Percentiles rank a stretch among this genome's conserved stretches.
phyloP scores from a whole-genome alignment of 1,140 invertebrate genomes.

The Lutraria rhynchaena region DNA sequence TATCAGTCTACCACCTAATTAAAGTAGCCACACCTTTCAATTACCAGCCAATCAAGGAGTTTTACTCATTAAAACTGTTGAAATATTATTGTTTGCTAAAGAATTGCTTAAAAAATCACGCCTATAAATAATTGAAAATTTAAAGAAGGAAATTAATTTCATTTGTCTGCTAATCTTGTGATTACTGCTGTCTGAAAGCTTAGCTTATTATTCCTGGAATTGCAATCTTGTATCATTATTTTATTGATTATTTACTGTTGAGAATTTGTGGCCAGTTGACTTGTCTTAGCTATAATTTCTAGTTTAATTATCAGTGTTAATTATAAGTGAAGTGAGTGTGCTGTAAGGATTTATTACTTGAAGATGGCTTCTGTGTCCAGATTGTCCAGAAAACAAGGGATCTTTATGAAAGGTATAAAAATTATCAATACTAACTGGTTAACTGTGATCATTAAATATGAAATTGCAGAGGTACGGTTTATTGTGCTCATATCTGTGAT shows the following conservation, averaged over 20 bases:
- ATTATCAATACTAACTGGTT: neutral
- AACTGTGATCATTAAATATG: neutral
- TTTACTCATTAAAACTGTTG: conserved; percentile 10
- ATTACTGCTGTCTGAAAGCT: neutral
- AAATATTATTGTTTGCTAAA: conserved; percentile 19
- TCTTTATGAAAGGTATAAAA: conserved; percentile 31
- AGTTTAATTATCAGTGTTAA: neutral
- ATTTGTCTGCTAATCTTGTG: neutral
- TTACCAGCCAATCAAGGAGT: neutral
- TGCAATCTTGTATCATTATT: neutral
- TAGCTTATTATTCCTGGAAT: neutral
- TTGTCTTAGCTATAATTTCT: too few relatives aligned
- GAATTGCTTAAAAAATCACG: conserved; percentile 14
- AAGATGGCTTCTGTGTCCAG: conserved; percentile 27
- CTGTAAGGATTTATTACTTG: neutral
- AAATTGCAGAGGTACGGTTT: neutral
- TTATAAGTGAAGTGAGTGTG: neutral
- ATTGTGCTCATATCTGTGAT: neutral
- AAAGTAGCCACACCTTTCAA: neutral
- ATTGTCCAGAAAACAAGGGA: neutral
- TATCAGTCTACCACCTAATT: neutral
- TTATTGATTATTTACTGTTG: neutral
- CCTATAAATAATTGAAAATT: conserved; percentile 43
- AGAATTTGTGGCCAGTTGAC: neutral
- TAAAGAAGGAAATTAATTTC: neutral